Conservation (phyloP, 2,888 invertebrate genomes). For the Cyclophora albipunctata region DNA sequence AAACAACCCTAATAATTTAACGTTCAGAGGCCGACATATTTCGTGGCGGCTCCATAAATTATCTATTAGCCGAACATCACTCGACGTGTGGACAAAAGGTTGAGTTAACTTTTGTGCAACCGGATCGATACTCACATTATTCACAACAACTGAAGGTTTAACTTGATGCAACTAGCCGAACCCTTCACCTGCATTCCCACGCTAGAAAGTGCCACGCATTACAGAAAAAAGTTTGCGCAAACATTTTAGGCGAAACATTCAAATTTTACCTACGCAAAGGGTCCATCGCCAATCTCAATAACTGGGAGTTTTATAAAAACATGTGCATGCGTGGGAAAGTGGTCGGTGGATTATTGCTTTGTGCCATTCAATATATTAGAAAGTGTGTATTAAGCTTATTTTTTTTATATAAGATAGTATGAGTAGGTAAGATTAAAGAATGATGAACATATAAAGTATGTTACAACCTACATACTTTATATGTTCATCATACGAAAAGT, state of each 20-base stretch:
- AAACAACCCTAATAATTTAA: conserved; percentile 68
- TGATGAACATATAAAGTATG: too few relatives aligned
- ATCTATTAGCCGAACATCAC: conserved; percentile 69
- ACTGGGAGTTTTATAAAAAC: conserved; percentile 41
- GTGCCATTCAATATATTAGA: conserved; percentile 15
- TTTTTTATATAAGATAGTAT: too few relatives aligned
- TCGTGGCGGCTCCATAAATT: conserved; percentile 64
- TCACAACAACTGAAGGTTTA: conserved; percentile 38
- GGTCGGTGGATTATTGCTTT: conserved; percentile 29
- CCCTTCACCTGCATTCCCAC: conserved; percentile 76
- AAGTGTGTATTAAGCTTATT: neutral
- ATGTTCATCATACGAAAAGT: too few relatives aligned
- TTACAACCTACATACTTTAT: too few relatives aligned
- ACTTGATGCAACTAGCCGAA: conserved; percentile 38
- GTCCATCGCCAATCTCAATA: conserved; percentile 46
- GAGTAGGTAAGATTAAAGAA: too few relatives aligned
- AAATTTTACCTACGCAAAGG: conserved; percentile 53
- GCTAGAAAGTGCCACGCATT: conserved; percentile 60
- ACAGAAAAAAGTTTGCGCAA: conserved; percentile 64
- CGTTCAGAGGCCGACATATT: conserved; percentile 42
- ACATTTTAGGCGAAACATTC: conserved; percentile 63
- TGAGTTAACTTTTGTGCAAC: conserved; percentile 70
- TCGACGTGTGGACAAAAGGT: conserved; percentile 65
- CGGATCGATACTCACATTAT: conserved; percentile 30
- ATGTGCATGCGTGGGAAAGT: conserved; percentile 52